Evolutionary conservation across 92 coral and sea anemone genomes (phyloP), one percentile per base, ranked within the genome.

Genomic region (Porites cylindrica): DNA sequence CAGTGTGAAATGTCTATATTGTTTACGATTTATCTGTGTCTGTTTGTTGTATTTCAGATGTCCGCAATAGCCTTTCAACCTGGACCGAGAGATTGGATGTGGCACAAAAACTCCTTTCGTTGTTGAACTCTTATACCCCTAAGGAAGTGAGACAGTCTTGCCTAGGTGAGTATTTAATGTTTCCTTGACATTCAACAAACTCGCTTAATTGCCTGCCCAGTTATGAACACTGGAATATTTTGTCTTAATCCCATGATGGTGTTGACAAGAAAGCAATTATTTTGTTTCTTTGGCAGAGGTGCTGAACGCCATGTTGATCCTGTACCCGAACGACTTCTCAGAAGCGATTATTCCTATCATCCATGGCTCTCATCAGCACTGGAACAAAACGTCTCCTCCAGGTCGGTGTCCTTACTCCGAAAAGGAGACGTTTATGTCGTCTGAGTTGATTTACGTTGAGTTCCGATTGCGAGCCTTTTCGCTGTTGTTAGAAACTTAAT

Each of bases 21-120:
- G 47, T 38, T 38, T 38, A 38, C 47, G 47, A 3, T 38, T 38
- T 38, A 38, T 38, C 47, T 38, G 47, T 38, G 47, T 4, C 6
- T 38, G 6, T 38, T 38, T 38, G 47, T 38, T 38, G 47, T 38
- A 38, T 47, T 61, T 43, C 90, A 97, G 99, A 97, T 87, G 98
- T 97, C 13, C 95, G 95, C 61, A 97, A 93, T 66, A 93, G 99
- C 81, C 81, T 97, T 12, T 77, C 90, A 58, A 98, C 97, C 1
- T 97, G 99, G 99, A 90, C 96, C 13, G 99, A 97, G 74, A 88
- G 96, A 72, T 80, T 97, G 83, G 99, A 95, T 62, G 91, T 97
- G 21, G 98, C 99, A 6, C 99, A 97, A 76, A 97, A 97, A 82
- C 91, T 97, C 59, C 89, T 97, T 19, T 97, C 99, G 9, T 85